Base-by-base conservation (phyloP, 2,888 invertebrate species). In the Heliconius ethilla region DNA sequence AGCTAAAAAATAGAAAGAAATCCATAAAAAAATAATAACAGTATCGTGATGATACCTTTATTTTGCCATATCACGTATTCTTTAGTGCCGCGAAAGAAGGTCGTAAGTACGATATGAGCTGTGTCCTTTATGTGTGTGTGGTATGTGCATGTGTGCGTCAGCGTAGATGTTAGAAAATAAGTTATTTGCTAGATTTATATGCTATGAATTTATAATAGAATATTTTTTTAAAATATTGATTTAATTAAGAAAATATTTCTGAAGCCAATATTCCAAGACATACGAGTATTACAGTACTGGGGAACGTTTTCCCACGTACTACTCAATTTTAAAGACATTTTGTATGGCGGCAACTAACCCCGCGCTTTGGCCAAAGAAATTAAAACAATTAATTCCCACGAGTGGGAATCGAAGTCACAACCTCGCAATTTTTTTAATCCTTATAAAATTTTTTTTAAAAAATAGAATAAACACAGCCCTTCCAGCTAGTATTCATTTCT, bases 21-120 rank as follows among this genome's bases (percentile, higher is more conserved):
- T 1, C 15, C 13, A 40, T 15, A 69, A 40, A 2, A 62, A 40
- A 74, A 45, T 29, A 51, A 51, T 67, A 55, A 65, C 69, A 74
- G 65, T 65, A 70, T 70, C 40, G 59, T 55, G 40, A n/a, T 79
- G 69, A 59, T 73, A 37, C 78, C 72, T 7, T 85, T 85, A 81
- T 79, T 81, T 83, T 87, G 85, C 79, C 83, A 75, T 70, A 27
- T 70, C 85, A 84, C 92, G 90, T 89, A 90, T 86, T 84, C 88
- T 89, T 87, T 85, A 84, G 83, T 82, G 85, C 85, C 83, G 87
- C 86, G 86, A 87, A 88, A 91, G 87, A 93, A 94, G 91, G 93
- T 88, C 93, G 91, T 93, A 94, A 90, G 92, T 93, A 89, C 91
- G 92, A 93, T 94, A 94, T 94, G 94, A 93, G 92, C 91, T 92